Base-by-base conservation (phyloP, 1,140 invertebrate genomes). In the Drosophila leontia region DNA sequence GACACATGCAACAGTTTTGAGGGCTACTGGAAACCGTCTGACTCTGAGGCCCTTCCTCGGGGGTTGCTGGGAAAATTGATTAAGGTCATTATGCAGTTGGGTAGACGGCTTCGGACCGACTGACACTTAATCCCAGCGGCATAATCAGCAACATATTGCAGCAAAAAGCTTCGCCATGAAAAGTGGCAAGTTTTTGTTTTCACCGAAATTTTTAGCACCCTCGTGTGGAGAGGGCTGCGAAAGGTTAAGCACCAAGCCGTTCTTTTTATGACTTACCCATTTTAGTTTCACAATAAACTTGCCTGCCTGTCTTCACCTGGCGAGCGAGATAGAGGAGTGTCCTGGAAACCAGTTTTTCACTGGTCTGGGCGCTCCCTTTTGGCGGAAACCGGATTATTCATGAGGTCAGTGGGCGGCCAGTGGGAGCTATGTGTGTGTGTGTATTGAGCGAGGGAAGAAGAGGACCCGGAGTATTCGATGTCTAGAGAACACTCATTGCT, bases 121-220 rank as follows among this genome's bases (percentile, higher is more conserved):
- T 87, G 83, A 88, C 84, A 90, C 83, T 84, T 85, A 90, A 90
- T 90, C 85, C 85, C 85, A 91, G 86, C 82, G 85, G 85, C 82
- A 86, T 86, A 90, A 90, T 90, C 85, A 90, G 85, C 81, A 90
- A 90, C 85, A 90, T 90, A 90, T 90, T 90, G 85, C 81, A 90
- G 81, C 84, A 88, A 88, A 80, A 88, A 87, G 67, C 72, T 87
- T 80, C 64, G 82, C 79, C 65, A 69, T 68, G 81, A 82, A 85
- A 55, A 62, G 59, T 64, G 61, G 59, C 68, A 76, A 39, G 42
- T 71, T 81, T 80, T 84, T 83, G 76, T 83, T 80, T 80, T 64
- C 75, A 69, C 59, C 70, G 42, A 84, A 84, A 78, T 78, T 85
- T 78, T 69, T n/a, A 56, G 77, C 80, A 88, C 78, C 80, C 84